These are phyloP conservation scores for Huso huso DNA, from an alignment of 2,797 vertebrate genomes.

Conservation along the genomic window DNA sequence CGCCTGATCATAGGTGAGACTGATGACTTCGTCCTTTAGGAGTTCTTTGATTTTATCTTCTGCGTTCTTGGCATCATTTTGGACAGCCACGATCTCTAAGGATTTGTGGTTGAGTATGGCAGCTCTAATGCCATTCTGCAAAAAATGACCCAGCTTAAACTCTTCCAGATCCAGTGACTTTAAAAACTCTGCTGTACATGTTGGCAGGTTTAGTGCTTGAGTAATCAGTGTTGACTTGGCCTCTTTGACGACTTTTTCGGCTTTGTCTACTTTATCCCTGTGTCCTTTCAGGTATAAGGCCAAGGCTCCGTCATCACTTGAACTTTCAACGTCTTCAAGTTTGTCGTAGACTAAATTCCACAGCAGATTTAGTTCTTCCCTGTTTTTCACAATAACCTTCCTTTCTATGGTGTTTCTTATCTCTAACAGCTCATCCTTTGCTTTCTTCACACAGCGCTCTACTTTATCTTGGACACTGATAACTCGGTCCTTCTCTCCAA, in stretches of 20 bases:
- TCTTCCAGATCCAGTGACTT: conserved; percentile 31
- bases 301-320: conserved; percentile 26
- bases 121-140: conserved; percentile 27
- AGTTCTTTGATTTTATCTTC: conserved; percentile 28
- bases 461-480: conserved; percentile 18
- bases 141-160: conserved; percentile 33
- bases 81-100: conserved; percentile 30
- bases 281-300: conserved; percentile 32
- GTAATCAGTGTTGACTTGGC: conserved; percentile 21
- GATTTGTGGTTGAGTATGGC: conserved; percentile 18
- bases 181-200: conserved; percentile 26
- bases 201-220: conserved; percentile 25
- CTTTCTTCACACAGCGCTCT: conserved; percentile 18
- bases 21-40: conserved; percentile 31
- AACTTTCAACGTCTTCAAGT: conserved; percentile 23
- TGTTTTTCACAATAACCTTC: conserved; percentile 24
- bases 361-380: conserved; percentile 31
- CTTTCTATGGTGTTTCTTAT: conserved; percentile 33
- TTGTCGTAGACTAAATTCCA: conserved; percentile 19
- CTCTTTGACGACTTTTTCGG: conserved; percentile 25
- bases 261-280: conserved; percentile 24
- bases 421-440: conserved; percentile 24
- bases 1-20: conserved; percentile 21
- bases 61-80: conserved; percentile 23
- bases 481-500: conserved; percentile 26